Base-by-base conservation (phyloP, 1,140 invertebrate genomes). In the Oncopodura yosiiana region DNA sequence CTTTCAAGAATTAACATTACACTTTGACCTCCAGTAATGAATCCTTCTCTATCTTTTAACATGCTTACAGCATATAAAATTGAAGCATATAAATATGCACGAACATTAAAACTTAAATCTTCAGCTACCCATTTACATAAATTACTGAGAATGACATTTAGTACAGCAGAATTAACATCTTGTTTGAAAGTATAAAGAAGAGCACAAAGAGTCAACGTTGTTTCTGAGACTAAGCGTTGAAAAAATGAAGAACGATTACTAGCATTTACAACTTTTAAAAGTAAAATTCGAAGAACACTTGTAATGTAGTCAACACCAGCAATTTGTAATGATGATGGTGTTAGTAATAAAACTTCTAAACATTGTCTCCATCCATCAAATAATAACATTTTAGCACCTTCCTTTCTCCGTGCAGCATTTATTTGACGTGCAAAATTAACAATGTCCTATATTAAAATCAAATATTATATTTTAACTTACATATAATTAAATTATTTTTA, bases 291-390 rank as follows among this genome's bases (percentile, higher is more conserved):
- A 4, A 58, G 24, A 26, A 55, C 37, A n/a, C 38, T 52, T 1
- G 54, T 39, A 11, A 57, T 44, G 36, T 60, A 58, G 9, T 58
- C 55, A 18, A 42, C 27, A 11, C 53, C 41, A 3, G 49, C 50
- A 5, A 45, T 19, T 12, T 46, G 18, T n/a, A 57, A 24, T n/a
- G 52, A 18, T 9, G 4, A 19, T 1, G 50, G 29, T 1, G 32
- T 52, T 14, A 60, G 36, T 16, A 58, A 24, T 0, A 64, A 21
- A 0, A 64, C 49, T 54, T 64, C 62, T n/a, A 64, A 46, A 27
- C 55, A 60, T 53, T 64, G 58, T 32, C 54, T 38, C 62, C 62
- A 64, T 1, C 62, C 55, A 14, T 61, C 62, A 27, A 64, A 61
- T 8, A 58, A 38, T 0, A 60, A 9, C 12, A 61, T 36, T 39